Evolutionary conservation across 1,140 invertebrate species (phyloP).

Genomic region (Bacillus rossius): DNA sequence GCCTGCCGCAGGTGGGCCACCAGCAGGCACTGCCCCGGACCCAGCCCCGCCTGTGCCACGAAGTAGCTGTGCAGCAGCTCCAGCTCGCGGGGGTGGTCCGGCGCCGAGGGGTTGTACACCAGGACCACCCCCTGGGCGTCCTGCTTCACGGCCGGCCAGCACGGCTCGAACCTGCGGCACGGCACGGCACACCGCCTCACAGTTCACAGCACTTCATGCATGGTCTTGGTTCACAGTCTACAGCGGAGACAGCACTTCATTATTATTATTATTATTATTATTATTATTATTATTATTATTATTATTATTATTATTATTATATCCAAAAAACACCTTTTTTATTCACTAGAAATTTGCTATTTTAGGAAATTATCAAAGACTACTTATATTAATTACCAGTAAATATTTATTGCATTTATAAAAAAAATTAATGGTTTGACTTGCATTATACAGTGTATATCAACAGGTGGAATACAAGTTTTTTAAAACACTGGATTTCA

Average conservation of each 20-base stretch:
- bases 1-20: constrained; percentile 44
- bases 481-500: no score
- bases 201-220: constrained; percentile 15
- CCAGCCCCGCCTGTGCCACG: constrained; percentile 51
- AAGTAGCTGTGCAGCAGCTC: constrained; percentile 70
- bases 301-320: background rate
- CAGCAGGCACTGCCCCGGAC: constrained; percentile 51
- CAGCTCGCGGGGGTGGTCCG: constrained; percentile 54
- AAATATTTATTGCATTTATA: no score
- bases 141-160: constrained; percentile 69
- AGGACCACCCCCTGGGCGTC: constrained; percentile 67
- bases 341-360: no score
- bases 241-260: background rate
- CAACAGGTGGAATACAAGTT: no score
- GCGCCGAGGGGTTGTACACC: constrained; percentile 58
- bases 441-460: no score
- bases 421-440: no score
- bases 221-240: no score
- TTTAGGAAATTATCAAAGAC: no score
- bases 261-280: background rate
- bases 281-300: background rate
- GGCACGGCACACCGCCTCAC: constrained; percentile 3
- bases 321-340: no score
- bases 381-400: no score
- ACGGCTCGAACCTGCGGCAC: constrained; percentile 60